Evolutionary conservation across 2,113 vertebrate genomes (phyloP).

Genomic region (Erythrolamprus reginae): DNA sequence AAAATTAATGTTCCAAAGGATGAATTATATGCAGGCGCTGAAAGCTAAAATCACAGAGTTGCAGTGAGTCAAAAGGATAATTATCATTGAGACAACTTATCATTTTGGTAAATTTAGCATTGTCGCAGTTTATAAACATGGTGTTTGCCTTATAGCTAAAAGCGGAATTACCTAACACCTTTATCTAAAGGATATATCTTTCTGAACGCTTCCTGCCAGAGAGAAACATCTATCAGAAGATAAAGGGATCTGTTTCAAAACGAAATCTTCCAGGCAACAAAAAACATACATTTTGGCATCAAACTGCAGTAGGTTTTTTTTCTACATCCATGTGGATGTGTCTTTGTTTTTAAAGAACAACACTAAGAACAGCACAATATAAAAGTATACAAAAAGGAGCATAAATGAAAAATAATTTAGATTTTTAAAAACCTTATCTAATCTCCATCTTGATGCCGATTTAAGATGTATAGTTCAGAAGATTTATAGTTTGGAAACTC

Average conservation of each 20-base stretch:
- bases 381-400: neutral
- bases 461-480: neutral
- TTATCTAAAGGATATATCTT: neutral
- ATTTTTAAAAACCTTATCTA: neutral
- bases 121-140: neutral
- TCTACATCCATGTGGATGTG: neutral
- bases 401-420: neutral
- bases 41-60: neutral
- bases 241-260: neutral
- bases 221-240: neutral
- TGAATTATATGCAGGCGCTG: neutral
- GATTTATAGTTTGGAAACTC: neutral
- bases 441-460: rapidly evolving
- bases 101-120: neutral
- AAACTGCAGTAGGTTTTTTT: rapidly evolving
- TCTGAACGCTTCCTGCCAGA: neutral
- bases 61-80: neutral
- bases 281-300: neutral
- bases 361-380: neutral
- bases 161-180: neutral
- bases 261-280: neutral
- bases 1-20: neutral
- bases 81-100: neutral
- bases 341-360: neutral
- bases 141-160: neutral